Evolutionary conservation across 1,140 invertebrate genomes (phyloP), one percentile per base, ranked within the genome.

Genomic region (Schmidtea mediterranea): DNA sequence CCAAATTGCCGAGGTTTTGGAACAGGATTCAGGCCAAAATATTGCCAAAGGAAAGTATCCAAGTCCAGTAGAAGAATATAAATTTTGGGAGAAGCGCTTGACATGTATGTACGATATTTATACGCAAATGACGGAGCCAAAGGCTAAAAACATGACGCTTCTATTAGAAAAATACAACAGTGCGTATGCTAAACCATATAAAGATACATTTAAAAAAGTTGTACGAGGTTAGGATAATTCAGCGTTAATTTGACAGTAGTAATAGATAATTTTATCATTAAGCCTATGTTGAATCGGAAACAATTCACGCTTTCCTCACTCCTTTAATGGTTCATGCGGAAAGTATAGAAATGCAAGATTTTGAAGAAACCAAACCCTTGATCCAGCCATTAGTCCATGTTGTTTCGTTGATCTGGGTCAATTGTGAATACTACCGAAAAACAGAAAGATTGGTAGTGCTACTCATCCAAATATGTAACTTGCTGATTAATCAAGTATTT

Each of bases 111-210:
- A 82, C 73, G 80, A 80, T 57, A 84, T 92, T 56, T 84, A 82
- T 60, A 75, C 83, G 56, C 84, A 92, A 57, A 62, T 67, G 55
- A 36, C 16, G 3, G 18, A 41, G 12, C 18, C 59, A 19, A 62
- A 64, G 53, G 82, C 89, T 0, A 70, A 74, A 48, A 83, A 82
- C 60, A 87, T 92, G 80, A 81, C 80, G 2, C 72, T 78, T 45
- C 80, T 89, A 52, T 61, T 92, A 15, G 81, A 89, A 59, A 75
- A 75, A 57, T 82, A 81, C 0, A 75, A 80, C 50, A 87, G 82
- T 55, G 82, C 81, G n/a, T 90, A 92, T 59, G 86, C 76, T 60
- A 78, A 78, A 1, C 80, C 81, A 54, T 89, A 89, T 62, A 78
- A 78, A 54, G 76, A 64, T 37, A 61, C 69, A 51, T 63, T 66